Evolutionary conservation across 1,140 invertebrate genomes (phyloP), one percentile per base, ranked within the genome.

Genomic region (Lordiphosa collinella): DNA sequence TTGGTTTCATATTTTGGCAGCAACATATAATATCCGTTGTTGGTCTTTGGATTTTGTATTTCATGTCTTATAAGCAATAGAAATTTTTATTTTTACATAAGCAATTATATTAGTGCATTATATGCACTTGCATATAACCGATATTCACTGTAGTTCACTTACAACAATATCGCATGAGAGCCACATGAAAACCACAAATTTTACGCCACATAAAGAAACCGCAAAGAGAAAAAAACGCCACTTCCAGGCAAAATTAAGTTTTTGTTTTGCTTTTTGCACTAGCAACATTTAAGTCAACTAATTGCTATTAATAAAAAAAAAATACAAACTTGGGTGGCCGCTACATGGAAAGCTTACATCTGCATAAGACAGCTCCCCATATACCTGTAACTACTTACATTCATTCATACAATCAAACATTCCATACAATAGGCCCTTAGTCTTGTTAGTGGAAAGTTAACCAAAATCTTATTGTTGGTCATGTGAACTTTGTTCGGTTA

Each of bases 241-340:
- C 62, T 66, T 80, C 60, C 65, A 74, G 58, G 60, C 69, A 58
- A 73, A 54, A 57, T 32, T 46, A 34, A 25, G 32, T 64, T 38
- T 44, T 54, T 31, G 9, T 62, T 54, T 63, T 41, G 9, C 10
- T 52, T 58, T 61, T 48, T 68, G 51, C 16, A 55, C 55, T 49
- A 34, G 34, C 36, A 57, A 12, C 50, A 32, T 53, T 43, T 41
- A 53, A 51, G 40, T 48, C 49, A 69, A 69, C 57, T 80, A 80
- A 80, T 80, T 80, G 75, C 65, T 75, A 74, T 75, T 80, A 80
- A 80, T 80, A 80, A 71, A 74, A 74, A 65, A n/a, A 66, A 68
- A 69, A 69, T 48, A 48, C 12, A 29, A 22, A 46, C 69, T 66
- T 73, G 69, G 57, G 69, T 72, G 69, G 69, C 36, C 66, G 22